Conservation (phyloP, 2,113 vertebrate species). For the Brachyhypopomus gauderio region DNA sequence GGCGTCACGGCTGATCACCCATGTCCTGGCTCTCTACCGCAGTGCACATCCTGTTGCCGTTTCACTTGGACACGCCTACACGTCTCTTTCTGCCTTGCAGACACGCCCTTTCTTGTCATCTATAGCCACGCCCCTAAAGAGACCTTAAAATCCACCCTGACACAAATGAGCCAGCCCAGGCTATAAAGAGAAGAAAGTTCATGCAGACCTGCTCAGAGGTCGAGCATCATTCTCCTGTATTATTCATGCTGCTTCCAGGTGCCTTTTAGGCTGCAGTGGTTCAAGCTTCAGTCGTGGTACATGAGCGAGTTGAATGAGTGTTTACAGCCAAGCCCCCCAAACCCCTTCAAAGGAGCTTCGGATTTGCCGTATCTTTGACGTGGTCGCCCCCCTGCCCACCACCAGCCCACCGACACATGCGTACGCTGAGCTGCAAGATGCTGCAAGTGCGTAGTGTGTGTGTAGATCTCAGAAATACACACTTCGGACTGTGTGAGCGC, state of each 20-base stretch:
- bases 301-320: neutral
- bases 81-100: too few species aligned
- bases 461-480: too few species aligned
- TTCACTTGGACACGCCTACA: too few species aligned
- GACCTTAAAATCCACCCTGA: too few species aligned
- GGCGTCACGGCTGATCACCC: conserved; percentile 12
- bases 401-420: too few species aligned
- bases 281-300: neutral
- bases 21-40: conserved; percentile 37
- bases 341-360: neutral
- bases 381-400: too few species aligned
- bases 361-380: neutral
- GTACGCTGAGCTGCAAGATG: too few species aligned
- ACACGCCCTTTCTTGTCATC: too few species aligned
- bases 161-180: too few species aligned
- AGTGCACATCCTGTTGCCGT: neutral
- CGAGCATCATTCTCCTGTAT: neutral
- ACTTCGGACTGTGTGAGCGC: too few species aligned
- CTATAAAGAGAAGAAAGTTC: neutral
- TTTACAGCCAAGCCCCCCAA: neutral
- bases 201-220: conserved; percentile 13
- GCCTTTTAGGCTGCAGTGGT: neutral
- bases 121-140: too few species aligned
- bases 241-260: neutral
- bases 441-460: too few species aligned